phyloP scores from a whole-genome alignment of 2,113 vertebrate species.

The Carassius auratus region DNA sequence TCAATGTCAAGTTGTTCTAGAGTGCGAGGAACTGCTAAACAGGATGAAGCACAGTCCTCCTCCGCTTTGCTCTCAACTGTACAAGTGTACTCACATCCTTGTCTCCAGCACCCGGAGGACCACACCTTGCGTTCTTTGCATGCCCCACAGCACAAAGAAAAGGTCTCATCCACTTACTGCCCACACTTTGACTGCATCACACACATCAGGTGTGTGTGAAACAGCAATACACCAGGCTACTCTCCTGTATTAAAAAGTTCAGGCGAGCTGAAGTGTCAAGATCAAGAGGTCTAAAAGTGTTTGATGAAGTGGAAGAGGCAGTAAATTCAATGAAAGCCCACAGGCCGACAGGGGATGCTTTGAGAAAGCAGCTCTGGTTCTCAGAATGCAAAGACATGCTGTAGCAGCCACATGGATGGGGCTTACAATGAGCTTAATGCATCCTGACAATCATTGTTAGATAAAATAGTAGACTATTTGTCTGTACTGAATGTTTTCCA shows the following conservation, averaged over 20 bases:
- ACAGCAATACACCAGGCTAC: not conserved
- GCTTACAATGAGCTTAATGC: slow-evolving; percentile 16
- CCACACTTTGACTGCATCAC: slow-evolving; percentile 10
- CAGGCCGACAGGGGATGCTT: not conserved
- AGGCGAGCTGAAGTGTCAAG: slow-evolving; percentile 35
- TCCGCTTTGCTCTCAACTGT: not conserved
- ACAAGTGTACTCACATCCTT: not conserved
- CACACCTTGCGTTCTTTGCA: not conserved
- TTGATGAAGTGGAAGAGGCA: slow-evolving; percentile 37
- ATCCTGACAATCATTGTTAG: slow-evolving; percentile 35
- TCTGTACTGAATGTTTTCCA: slow-evolving; percentile 24
- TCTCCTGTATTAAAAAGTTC: slow-evolving; percentile 27
- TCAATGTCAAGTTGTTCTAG: slow-evolving; percentile 26
- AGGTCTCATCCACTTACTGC: slow-evolving; percentile 8
- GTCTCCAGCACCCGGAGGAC: not conserved
- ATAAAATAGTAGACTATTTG: slow-evolving; percentile 1
- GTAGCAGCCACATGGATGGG: slow-evolving; percentile 1
- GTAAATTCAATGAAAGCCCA: slow-evolving; percentile 34
- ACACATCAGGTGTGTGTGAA: not conserved
- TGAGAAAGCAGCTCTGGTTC: not conserved
- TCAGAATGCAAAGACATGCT: slow-evolving; percentile 4
- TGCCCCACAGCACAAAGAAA: not conserved
- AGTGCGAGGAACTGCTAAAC: not conserved
- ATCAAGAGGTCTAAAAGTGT: slow-evolving; percentile 28
- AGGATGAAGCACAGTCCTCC: not conserved